Percentiles rank a stretch among this genome's conserved stretches.
phyloP scores from a whole-genome alignment of 2,113 vertebrate genomes.

The Colistium nudipinnis region DNA sequence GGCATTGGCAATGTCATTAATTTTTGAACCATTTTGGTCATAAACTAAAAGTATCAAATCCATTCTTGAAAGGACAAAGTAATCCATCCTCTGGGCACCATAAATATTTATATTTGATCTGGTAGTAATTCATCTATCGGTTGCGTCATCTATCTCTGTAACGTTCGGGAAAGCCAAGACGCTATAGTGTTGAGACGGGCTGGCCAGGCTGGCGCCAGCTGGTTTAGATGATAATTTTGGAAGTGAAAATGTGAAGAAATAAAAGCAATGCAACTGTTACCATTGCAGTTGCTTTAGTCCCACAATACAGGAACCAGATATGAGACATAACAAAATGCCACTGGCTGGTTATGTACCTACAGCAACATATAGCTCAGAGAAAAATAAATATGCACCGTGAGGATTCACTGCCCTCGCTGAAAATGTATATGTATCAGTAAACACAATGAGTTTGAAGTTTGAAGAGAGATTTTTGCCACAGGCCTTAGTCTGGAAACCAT shows the following conservation, averaged over 20 bases:
- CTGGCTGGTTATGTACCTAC: no score
- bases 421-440: slow-evolving; percentile 74
- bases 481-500: slow-evolving; percentile 59
- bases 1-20: no score
- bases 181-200: no score
- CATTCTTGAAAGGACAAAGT: neutral
- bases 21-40: no score
- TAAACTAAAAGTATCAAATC: no score
- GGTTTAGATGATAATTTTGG: neutral
- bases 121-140: neutral
- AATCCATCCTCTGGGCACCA: neutral
- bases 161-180: no score
- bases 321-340: no score
- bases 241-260: neutral
- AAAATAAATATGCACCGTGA: no score
- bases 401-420: slow-evolving; percentile 67
- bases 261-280: neutral
- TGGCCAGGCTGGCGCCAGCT: neutral
- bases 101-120: neutral
- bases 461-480: slow-evolving; percentile 27
- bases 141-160: neutral
- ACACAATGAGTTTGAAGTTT: slow-evolving; percentile 65
- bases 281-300: neutral
- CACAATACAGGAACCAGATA: no score
- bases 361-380: no score